Evolutionary conservation across 2,113 vertebrate species (phyloP).

Genomic region (Podarcis raffonei): DNA sequence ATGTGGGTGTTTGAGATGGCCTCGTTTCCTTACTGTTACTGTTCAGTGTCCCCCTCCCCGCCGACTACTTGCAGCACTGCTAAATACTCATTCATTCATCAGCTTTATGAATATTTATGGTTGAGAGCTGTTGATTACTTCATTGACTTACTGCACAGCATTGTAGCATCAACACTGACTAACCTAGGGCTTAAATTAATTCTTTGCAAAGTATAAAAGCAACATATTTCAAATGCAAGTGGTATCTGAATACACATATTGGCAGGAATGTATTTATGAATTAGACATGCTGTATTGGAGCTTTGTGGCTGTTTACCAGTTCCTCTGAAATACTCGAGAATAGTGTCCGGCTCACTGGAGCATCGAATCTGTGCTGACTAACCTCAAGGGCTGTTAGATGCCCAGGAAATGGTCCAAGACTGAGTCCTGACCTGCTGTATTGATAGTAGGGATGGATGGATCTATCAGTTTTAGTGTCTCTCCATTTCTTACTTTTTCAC

Average conservation of each 20-base stretch:
- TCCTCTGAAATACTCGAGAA: neutral
- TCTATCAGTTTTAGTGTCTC: too few relatives aligned
- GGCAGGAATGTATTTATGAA: neutral
- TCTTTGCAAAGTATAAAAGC: slow-evolving; percentile 4
- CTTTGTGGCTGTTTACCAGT: neutral
- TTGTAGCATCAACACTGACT: neutral
- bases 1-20: neutral
- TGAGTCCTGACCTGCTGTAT: neutral
- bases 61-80: neutral
- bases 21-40: slow-evolving; percentile 2
- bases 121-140: neutral
- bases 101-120: slow-evolving; percentile 16
- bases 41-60: neutral
- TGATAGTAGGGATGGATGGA: too few relatives aligned
- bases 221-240: neutral
- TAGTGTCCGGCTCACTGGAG: neutral
- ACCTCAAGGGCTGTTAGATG: neutral
- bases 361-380: neutral
- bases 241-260: neutral
- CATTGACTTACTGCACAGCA: slow-evolving; percentile 5
- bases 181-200: slow-evolving; percentile 8
- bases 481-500: too few relatives aligned
- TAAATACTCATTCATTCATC: neutral
- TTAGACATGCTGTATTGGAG: neutral
- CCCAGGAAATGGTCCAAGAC: neutral